Conservation (phyloP, 2,113 vertebrate species). For the Casuarius casuarius region DNA sequence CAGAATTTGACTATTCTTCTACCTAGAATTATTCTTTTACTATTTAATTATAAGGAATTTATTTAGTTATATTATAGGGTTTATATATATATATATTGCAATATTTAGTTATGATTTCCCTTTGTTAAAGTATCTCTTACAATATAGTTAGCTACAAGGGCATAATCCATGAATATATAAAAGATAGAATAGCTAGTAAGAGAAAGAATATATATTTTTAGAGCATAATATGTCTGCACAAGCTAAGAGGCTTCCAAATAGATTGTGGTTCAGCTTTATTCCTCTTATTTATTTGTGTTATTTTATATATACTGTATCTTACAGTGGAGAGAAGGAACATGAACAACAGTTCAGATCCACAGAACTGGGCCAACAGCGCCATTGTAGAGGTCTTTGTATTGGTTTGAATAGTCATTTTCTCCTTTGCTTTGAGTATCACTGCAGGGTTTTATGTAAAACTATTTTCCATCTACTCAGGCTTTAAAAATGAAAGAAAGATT, state of each 20-base stretch:
- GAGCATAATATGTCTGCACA: not conserved
- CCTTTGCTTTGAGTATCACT: not conserved
- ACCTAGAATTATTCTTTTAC: not conserved
- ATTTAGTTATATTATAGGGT: too few species aligned
- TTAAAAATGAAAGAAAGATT: constrained; percentile 14
- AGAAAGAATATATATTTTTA: not conserved
- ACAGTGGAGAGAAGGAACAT: not conserved
- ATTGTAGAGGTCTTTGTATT: not conserved
- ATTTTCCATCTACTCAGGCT: not conserved
- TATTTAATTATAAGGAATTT: not conserved
- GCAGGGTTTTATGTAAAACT: not conserved
- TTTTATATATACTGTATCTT: not conserved
- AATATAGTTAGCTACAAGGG: not conserved
- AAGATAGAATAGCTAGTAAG: not conserved
- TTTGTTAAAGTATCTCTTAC: not conserved
- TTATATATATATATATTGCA: not conserved
- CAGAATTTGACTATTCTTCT: not conserved
- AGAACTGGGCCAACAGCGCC: not conserved
- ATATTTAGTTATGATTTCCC: not conserved
- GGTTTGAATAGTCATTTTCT: not conserved
- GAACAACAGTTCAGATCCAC: not conserved
- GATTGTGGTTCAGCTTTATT: not conserved
- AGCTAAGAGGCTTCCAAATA: not conserved
- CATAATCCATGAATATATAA: not conserved
- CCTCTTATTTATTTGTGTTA: not conserved